These are phyloP conservation scores for Muschampia staudingeri DNA, from an alignment of 2,888 invertebrate genomes.

Conservation along the genomic window DNA sequence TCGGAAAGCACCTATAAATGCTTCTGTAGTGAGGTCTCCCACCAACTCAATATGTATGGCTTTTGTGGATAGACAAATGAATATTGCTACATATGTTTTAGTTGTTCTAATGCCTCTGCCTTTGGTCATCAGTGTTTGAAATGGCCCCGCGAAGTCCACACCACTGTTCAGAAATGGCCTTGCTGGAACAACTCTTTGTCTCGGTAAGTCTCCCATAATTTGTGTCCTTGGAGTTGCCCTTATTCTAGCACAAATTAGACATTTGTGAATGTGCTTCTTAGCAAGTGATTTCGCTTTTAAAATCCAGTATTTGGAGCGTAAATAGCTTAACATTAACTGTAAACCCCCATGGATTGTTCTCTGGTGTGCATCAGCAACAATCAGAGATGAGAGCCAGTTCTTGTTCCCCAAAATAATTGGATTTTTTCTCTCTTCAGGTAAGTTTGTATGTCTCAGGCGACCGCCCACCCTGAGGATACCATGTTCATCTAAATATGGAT, in stretches of 20 bases:
- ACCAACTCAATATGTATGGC: conserved; percentile 1
- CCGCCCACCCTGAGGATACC: too few species aligned
- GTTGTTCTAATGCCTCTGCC: not conserved
- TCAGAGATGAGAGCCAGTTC: too few species aligned
- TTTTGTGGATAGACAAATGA: not conserved
- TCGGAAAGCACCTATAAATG: conserved; percentile 8
- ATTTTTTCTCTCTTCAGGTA: conserved; percentile 60
- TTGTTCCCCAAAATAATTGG: too few species aligned
- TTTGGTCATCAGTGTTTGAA: not conserved
- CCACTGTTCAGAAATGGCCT: conserved; percentile 1
- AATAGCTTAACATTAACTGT: too few species aligned
- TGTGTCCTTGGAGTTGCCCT: not conserved
- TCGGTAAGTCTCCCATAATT: conserved; percentile 6
- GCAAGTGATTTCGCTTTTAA: not conserved
- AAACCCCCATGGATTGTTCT: too few species aligned
- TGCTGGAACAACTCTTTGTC: not conserved
- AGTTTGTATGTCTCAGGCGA: conserved; percentile 60
- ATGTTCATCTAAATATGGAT: too few species aligned
- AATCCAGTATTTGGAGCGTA: too few species aligned
- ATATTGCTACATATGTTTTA: not conserved
- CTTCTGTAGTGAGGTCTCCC: not conserved
- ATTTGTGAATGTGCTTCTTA: not conserved
- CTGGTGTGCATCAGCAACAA: too few species aligned
- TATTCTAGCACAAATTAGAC: conserved; percentile 1
- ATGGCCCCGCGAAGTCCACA: conserved; percentile 13